A percentile compares a stretch with the other conserved stretches of the same genome.
Evolutionary conservation across 2,113 vertebrate genomes (phyloP).

Genomic region (Prochilodus magdalenae): DNA sequence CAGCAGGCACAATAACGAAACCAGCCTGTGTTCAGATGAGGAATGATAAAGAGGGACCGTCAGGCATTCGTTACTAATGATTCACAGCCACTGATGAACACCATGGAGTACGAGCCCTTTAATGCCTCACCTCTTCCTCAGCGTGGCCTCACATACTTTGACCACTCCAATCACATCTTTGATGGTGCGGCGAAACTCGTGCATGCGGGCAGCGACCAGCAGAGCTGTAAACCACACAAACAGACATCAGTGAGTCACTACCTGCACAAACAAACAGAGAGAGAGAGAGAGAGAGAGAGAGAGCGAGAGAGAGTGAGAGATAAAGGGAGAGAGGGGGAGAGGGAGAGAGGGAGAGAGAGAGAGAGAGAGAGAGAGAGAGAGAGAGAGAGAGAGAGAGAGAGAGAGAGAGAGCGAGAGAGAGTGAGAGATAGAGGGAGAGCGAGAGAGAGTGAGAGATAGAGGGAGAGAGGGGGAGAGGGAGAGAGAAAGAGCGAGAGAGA

Average conservation of each 20-base stretch:
- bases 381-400: background rate
- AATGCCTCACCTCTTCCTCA: constrained; percentile 87
- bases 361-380: background rate
- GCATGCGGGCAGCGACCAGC: constrained; percentile 92
- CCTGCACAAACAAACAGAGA: background rate
- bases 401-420: background rate
- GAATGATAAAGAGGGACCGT: too few relatives aligned
- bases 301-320: background rate
- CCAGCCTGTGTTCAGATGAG: too few relatives aligned
- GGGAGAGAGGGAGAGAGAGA: background rate
- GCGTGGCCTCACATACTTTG: constrained; percentile 93
- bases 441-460: background rate
- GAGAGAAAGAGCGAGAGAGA: too few relatives aligned
- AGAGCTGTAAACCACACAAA: constrained; percentile 78
- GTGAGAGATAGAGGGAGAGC: background rate
- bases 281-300: background rate
- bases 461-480: too few relatives aligned
- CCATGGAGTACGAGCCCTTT: background rate
- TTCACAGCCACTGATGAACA: too few relatives aligned
- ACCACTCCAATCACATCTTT: constrained; percentile 93
- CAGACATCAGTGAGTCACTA: background rate
- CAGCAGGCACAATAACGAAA: too few relatives aligned
- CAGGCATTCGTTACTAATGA: too few relatives aligned
- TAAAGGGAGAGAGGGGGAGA: background rate
- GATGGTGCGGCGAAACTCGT: constrained; percentile 92